Evolutionary conservation across 2,888 invertebrate genomes (phyloP), one percentile per base, ranked within the genome.

Genomic region (Imbricaverruca yamaguchii): DNA sequence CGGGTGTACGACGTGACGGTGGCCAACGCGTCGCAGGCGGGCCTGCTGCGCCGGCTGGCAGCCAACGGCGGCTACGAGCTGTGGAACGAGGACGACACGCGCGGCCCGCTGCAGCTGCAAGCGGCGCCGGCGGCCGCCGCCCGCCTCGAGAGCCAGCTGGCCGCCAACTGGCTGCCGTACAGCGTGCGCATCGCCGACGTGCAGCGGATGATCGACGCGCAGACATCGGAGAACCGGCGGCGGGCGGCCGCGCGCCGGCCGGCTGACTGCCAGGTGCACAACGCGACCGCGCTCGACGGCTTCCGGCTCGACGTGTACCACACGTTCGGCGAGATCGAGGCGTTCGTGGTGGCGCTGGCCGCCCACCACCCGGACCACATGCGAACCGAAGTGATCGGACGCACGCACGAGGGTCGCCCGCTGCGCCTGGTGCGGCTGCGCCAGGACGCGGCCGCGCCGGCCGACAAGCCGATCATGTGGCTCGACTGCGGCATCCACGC

Each of bases 401-500:
- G 57, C n/a, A 79, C 57, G n/a, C 79, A 79, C 79, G 79, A 79
- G 79, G 21, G 79, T 0, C 56, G 79, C 8, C 57, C 79, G 13
- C n/a, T 79, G n/a, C 23, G 23, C 57, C 56, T 79, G 57, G n/a
- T 59, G 57, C 79, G 79, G 57, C 57, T 79, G 57, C 18, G 53
- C 1, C 8, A 53, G 55, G 21, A 67, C 12, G 79, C 13, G 21
- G 13, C 59, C 2, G 69, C 39, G 18, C 79, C 79, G 18, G 80
- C 25, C 13, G 53, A 57, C 8, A 77, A 77, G 13, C 82, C 77
- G 8, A 67, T 80, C n/a, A 80, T 81, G 56, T 82, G 81, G 81
- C 23, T 82, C 18, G 82, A 82, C 56, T 81, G 81, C 59, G 92
- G 94, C 39, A 94, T 95, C 84, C 95, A 96, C 85, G 93, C 95